A percentile compares a stretch with the other conserved stretches of the same genome.
Conservation (phyloP, 2,888 invertebrate species). For the Ceramica pisi region DNA sequence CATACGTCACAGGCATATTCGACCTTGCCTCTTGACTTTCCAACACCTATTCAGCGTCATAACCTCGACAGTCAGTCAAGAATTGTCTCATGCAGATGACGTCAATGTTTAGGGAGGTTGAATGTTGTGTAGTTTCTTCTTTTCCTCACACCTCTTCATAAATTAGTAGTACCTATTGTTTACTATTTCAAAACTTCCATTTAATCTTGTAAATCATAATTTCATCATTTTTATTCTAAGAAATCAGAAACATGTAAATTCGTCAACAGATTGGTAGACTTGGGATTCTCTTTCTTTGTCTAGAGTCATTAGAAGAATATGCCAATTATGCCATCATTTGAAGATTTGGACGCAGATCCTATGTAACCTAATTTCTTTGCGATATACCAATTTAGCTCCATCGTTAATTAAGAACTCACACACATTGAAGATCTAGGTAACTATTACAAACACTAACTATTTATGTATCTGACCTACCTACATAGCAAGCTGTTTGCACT, state of each 20-base stretch:
- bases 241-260: not conserved
- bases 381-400: not conserved
- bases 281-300: not conserved
- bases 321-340: too few species aligned
- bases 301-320: not conserved
- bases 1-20: not conserved
- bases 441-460: not conserved
- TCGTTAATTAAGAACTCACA: not conserved
- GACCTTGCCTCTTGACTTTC: slow-evolving; percentile 13
- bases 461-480: slow-evolving; percentile 21
- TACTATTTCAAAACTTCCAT: not conserved
- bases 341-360: not conserved
- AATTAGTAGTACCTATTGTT: not conserved
- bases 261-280: not conserved
- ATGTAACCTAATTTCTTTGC: not conserved
- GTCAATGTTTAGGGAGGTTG: slow-evolving; percentile 27
- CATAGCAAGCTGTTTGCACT: not conserved
- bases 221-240: not conserved
- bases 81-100: not conserved
- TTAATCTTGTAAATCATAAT: too few species aligned
- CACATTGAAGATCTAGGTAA: not conserved
- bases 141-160: not conserved
- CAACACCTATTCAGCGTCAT: not conserved
- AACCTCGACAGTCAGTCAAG: not conserved
- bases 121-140: not conserved